Percentiles rank a stretch among this genome's conserved stretches.
These are phyloP conservation scores for Charina bottae DNA, from an alignment of 2,113 vertebrate genomes.

Conservation along the genomic window DNA sequence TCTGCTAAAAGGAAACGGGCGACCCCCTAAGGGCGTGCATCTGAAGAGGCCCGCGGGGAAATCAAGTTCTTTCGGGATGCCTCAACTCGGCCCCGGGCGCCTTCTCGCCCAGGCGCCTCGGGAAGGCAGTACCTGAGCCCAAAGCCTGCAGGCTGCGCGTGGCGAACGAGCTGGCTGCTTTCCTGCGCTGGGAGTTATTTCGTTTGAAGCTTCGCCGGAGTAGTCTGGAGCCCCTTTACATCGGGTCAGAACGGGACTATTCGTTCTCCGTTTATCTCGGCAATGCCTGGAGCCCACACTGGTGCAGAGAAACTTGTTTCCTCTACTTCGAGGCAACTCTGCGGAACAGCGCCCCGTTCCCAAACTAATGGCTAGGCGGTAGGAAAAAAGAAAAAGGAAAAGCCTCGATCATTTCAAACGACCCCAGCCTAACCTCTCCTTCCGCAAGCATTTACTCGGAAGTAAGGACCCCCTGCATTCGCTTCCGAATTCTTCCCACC, in stretches of 20 bases:
- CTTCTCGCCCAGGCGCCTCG: background rate
- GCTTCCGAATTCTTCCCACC: background rate
- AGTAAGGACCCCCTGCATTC: background rate
- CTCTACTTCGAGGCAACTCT: background rate
- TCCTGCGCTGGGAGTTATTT: constrained; percentile 30
- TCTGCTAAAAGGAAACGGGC: background rate
- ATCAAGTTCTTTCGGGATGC: background rate
- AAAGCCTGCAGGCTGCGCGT: background rate
- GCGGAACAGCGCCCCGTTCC: background rate
- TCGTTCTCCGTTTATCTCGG: constrained; percentile 36
- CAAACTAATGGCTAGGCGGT: background rate
- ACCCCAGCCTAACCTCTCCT: background rate
- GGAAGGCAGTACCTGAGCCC: background rate
- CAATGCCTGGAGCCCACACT: background rate
- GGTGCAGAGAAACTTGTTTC: background rate
- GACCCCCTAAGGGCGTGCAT: background rate
- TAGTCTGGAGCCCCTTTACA: constrained; percentile 16
- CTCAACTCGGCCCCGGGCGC: background rate
- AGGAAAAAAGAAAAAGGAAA: background rate
- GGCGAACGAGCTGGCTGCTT: background rate
- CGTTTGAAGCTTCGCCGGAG: constrained; percentile 45
- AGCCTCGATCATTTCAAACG: background rate
- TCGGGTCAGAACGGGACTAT: constrained; percentile 27
- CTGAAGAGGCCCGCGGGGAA: background rate
- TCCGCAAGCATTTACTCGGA: background rate